phyloP scores from a whole-genome alignment of 2,113 vertebrate genomes.

The Symphodus melops region DNA sequence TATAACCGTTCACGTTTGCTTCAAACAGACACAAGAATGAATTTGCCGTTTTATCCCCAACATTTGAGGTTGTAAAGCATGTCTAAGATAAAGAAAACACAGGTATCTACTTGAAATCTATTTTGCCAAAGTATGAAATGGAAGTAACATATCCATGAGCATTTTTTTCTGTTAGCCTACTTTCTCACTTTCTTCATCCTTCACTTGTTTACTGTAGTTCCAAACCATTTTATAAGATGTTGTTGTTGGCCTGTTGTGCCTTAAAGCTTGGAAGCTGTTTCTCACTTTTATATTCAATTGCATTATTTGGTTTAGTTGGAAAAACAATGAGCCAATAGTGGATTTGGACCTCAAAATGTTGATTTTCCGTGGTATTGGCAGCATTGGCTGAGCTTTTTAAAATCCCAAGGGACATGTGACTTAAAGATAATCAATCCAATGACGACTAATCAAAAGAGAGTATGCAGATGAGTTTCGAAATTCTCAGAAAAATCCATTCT shows the following conservation, averaged over 20 bases:
- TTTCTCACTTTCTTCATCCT: not conserved
- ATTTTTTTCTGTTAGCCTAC: not conserved
- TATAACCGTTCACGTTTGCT: too few relatives aligned
- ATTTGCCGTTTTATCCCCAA: too few relatives aligned
- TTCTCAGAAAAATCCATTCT: not conserved
- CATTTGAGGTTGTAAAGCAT: not conserved
- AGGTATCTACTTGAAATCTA: not conserved
- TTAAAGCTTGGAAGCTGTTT: not conserved
- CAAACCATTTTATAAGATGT: not conserved
- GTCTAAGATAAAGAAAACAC: not conserved
- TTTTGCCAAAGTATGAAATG: not conserved
- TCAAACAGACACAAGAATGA: too few relatives aligned
- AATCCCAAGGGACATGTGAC: not conserved
- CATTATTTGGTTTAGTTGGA: not conserved
- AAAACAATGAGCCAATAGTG: not conserved
- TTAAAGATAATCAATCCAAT: not conserved
- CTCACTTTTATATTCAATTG: not conserved
- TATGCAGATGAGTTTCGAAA: not conserved
- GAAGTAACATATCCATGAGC: not conserved
- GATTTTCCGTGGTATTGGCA: not conserved
- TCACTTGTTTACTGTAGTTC: not conserved
- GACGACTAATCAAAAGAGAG: not conserved
- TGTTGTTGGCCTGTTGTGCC: not conserved
- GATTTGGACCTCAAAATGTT: not conserved
- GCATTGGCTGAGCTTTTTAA: not conserved